Percentiles rank a stretch among this genome's conserved stretches.
Evolutionary conservation across 2,888 invertebrate species (phyloP).

Genomic region (Amiota communis): DNA sequence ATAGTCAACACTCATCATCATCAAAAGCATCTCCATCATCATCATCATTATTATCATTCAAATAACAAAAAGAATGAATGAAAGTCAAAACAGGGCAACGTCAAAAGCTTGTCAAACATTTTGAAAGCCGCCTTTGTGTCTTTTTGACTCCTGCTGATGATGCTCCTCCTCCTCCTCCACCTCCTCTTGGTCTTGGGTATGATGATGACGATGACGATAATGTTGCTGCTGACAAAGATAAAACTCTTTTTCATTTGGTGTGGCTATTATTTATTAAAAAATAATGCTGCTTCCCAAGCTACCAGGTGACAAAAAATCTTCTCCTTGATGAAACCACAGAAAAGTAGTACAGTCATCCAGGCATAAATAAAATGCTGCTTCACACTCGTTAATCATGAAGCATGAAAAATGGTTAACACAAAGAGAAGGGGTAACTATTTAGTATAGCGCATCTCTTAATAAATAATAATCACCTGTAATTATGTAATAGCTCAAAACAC

Average conservation of each 20-base stretch:
- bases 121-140: conserved; percentile 19
- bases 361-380: background rate
- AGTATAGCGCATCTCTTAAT: conserved; percentile 52
- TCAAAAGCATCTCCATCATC: background rate
- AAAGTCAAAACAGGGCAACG: background rate
- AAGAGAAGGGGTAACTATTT: conserved; percentile 11
- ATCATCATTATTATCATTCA: background rate
- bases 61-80: background rate
- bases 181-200: background rate
- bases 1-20: background rate
- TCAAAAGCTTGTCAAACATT: conserved; percentile 15
- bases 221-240: background rate
- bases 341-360: conserved; percentile 46
- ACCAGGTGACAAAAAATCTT: conserved; percentile 11
- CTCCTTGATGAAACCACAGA: too few relatives aligned
- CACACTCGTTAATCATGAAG: conserved; percentile 51
- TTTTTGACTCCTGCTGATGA: conserved; percentile 8
- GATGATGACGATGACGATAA: background rate
- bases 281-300: conserved; percentile 30
- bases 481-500: conserved; percentile 55
- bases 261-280: conserved; percentile 43
- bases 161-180: too few relatives aligned
- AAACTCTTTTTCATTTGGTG: conserved; percentile 35
- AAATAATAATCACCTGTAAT: conserved; percentile 64
- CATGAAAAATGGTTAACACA: conserved; percentile 17